Evolutionary conservation across 2,797 vertebrate genomes (phyloP).

Genomic region (Thunnus albacares): DNA sequence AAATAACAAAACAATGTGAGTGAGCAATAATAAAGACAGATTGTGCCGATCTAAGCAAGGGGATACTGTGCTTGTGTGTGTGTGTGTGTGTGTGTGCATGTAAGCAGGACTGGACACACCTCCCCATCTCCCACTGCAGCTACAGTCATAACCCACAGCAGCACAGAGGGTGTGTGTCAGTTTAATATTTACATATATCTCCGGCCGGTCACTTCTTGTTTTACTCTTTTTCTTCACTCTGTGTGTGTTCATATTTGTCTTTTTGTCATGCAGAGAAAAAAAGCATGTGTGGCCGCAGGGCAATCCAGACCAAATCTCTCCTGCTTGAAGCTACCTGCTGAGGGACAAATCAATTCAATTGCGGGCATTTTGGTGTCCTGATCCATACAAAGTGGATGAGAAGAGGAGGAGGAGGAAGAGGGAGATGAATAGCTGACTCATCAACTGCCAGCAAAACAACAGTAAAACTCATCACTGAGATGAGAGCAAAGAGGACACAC

Average conservation of each 20-base stretch:
- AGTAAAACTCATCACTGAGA: slow-evolving; percentile 53
- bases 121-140: slow-evolving; percentile 27
- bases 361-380: slow-evolving; percentile 18
- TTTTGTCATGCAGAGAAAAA: slow-evolving; percentile 18
- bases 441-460: slow-evolving; percentile 49
- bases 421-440: slow-evolving; percentile 61
- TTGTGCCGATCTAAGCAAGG: slow-evolving; percentile 28
- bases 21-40: slow-evolving; percentile 33
- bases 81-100: not conserved
- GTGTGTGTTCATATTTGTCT: slow-evolving; percentile 19
- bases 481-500: slow-evolving; percentile 25
- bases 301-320: slow-evolving; percentile 30
- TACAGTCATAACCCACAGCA: slow-evolving; percentile 27
- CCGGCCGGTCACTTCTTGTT: slow-evolving; percentile 33
- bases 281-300: not conserved
- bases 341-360: slow-evolving; percentile 44
- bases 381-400: slow-evolving; percentile 36
- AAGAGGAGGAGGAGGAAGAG: slow-evolving; percentile 18
- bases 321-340: slow-evolving; percentile 31
- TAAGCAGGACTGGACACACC: not conserved
- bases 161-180: slow-evolving; percentile 12
- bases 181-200: slow-evolving; percentile 41
- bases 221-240: slow-evolving; percentile 14
- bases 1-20: slow-evolving; percentile 20
- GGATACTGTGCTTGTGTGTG: slow-evolving; percentile 5